Evolutionary conservation across 2,797 vertebrate species (phyloP).

Genomic region (Pteronotus mesoamericanus): DNA sequence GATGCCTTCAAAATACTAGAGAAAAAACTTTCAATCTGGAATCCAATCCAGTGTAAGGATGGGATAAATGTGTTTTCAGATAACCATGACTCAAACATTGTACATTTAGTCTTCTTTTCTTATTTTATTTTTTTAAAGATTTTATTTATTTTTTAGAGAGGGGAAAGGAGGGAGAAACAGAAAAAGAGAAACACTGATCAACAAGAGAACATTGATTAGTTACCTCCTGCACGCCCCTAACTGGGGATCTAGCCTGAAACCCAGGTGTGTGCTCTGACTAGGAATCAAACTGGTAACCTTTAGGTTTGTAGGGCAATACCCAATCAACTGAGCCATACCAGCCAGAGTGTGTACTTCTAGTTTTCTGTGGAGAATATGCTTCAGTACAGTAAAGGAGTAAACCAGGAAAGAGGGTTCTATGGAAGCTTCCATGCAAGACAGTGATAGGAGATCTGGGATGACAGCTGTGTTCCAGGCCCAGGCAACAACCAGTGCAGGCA

Average conservation of each 20-base stretch:
- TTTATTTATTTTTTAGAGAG: background rate
- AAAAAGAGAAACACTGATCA: background rate
- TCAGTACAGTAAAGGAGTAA: background rate
- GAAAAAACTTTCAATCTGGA: background rate
- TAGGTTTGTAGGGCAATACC: background rate
- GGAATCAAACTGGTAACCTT: background rate
- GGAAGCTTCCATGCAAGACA: background rate
- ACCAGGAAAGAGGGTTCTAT: background rate
- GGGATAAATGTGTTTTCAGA: background rate
- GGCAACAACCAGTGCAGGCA: background rate
- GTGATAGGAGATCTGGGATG: background rate
- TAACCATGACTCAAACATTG: background rate
- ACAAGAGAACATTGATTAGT: background rate
- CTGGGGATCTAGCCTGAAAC: background rate
- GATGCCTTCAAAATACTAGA: background rate
- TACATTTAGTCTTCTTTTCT: background rate
- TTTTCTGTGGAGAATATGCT: background rate
- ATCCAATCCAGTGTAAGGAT: background rate
- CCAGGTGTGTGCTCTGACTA: background rate
- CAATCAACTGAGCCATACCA: background rate
- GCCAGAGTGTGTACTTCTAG: background rate
- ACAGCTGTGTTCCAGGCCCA: background rate
- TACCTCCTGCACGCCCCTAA: background rate
- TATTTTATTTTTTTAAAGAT: background rate
- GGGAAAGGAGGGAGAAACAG: background rate